Conservation (phyloP, 2,797 vertebrate genomes). For the Sebastes minor region DNA sequence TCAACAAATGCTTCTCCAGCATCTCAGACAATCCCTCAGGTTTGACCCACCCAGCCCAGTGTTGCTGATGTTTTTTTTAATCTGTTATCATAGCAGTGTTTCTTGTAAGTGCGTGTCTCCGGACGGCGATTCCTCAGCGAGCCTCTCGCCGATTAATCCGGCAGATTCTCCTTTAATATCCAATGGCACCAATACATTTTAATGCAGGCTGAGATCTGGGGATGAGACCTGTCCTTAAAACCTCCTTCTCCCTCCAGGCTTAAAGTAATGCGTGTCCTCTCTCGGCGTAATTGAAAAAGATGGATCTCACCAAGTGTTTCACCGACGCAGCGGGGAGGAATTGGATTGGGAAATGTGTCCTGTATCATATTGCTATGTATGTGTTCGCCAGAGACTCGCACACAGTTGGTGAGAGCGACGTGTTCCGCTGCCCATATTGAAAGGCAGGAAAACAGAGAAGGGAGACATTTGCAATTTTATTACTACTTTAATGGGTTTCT, state of each 20-base stretch:
- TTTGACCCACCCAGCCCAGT: neutral
- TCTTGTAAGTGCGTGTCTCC: conserved; percentile 45
- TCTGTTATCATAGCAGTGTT: conserved; percentile 21
- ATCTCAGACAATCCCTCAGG: neutral
- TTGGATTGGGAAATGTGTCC: conserved; percentile 78
- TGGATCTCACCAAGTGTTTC: conserved; percentile 79
- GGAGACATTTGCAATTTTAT: conserved; percentile 82
- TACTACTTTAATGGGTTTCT: conserved; percentile 81
- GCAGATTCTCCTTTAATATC: conserved; percentile 72
- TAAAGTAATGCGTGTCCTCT: conserved; percentile 71
- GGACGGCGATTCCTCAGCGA: conserved; percentile 38
- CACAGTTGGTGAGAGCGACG: conserved; percentile 60
- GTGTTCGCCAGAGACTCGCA: conserved; percentile 57
- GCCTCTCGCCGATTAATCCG: conserved; percentile 62
- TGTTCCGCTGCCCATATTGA: conserved; percentile 65
- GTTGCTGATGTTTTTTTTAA: conserved; percentile 15
- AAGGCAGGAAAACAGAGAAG: conserved; percentile 73
- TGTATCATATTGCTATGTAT: conserved; percentile 74
- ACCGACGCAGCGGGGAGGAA: conserved; percentile 72
- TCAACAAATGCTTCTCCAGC: neutral
- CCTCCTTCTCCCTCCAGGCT: conserved; percentile 62
- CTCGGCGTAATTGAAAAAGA: conserved; percentile 79
- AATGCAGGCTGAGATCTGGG: conserved; percentile 68
- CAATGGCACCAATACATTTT: conserved; percentile 68
- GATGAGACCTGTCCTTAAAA: conserved; percentile 76